Evolutionary conservation across 2,797 vertebrate genomes (phyloP), one percentile per base, ranked within the genome.

Genomic region (Cryptoblepharus egeriae): DNA sequence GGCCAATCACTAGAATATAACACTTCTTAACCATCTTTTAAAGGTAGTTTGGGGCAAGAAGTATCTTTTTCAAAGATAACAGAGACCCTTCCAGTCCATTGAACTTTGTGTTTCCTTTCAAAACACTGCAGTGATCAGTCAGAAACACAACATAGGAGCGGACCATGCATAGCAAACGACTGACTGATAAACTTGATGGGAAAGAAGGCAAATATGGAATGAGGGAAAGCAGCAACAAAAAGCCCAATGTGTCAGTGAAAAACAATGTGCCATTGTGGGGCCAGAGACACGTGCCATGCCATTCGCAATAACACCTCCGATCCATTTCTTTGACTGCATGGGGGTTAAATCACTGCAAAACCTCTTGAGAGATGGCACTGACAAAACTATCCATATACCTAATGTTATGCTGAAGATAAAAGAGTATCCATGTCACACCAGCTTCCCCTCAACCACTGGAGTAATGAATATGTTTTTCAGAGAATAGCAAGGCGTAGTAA

Each of bases 161-260:
- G 28, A 78, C 68, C 91, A 85, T 80, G 88, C 92, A 93, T 93
- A 91, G 89, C 80, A 94, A 93, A 89, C 69, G 91, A 85, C 77
- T 87, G 84, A 73, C 85, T 93, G 93, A 92, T 93, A 91, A 93
- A 81, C 83, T 65, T 89, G 88, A 93, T 79, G 78, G 85, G 91
- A 84, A n/a, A 77, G 7, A 75, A 42, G 85, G 86, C 78, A 88
- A 45, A 75, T 79, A 78, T 39, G n/a, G 92, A 90, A 82, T 73
- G 81, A 93, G 1, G 83, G 75, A 85, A 82, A 30, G 35, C 69
- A 87, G 83, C 75, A 32, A 84, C n/a, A 35, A 49, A 85, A 85
- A 82, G 89, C 69, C 42, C 82, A 88, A 86, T 74, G 58, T 68
- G 30, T 28, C 18, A 0, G 73, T 37, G 61, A 88, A 87, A 92